Evolutionary conservation across 2,888 invertebrate genomes (phyloP).

Genomic region (Caenorhabditis wallacei): DNA sequence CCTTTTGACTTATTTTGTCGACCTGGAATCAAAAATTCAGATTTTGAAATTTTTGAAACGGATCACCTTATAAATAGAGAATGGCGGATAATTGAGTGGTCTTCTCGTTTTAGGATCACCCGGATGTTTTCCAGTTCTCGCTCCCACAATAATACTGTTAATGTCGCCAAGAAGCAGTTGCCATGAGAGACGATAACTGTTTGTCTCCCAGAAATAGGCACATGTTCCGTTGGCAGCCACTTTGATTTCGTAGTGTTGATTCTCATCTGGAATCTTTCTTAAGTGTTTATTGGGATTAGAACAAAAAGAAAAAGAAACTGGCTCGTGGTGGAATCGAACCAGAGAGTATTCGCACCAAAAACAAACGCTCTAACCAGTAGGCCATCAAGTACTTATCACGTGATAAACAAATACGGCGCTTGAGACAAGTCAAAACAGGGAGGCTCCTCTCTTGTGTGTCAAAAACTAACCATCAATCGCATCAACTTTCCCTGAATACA

Average conservation of each 20-base stretch:
- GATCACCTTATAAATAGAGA: slow-evolving; percentile 4
- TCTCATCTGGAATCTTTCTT: neutral
- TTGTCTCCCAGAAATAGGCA: neutral
- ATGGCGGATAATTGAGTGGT: neutral
- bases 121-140: neutral
- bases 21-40: neutral
- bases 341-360: too few relatives aligned
- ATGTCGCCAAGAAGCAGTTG: neutral
- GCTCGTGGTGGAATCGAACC: neutral
- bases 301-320: neutral
- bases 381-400: too few relatives aligned
- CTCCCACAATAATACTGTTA: neutral
- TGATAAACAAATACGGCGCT: too few relatives aligned
- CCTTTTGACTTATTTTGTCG: neutral
- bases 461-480: slow-evolving; percentile 1
- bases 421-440: neutral
- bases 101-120: neutral
- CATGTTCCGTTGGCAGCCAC: neutral
- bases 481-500: neutral
- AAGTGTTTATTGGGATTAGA: neutral
- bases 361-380: too few relatives aligned
- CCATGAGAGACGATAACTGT: neutral
- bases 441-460: neutral
- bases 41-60: neutral
- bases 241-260: neutral